Conservation (phyloP, 2,797 vertebrate species). For the Psittacula echo region DNA sequence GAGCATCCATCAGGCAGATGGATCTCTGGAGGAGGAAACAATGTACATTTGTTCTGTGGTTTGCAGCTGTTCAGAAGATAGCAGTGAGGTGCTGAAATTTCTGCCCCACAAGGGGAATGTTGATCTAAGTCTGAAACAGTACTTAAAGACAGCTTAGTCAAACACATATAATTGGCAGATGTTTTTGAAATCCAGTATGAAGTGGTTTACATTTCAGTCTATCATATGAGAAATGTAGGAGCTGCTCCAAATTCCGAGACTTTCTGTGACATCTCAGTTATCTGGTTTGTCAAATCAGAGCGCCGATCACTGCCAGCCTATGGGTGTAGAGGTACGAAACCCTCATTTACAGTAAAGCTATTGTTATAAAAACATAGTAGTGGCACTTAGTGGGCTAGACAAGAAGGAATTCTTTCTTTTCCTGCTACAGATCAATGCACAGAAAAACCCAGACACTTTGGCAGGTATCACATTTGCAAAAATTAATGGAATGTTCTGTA, state of each 20-base stretch:
- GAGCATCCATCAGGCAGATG: neutral
- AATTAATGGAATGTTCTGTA: neutral
- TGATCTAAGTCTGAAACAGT: constrained; percentile 22
- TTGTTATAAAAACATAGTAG: neutral
- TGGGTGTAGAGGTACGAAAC: neutral
- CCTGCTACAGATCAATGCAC: neutral
- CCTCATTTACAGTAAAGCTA: neutral
- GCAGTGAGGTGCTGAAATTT: constrained; percentile 48
- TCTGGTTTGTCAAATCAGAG: constrained; percentile 7
- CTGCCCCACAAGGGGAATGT: constrained; percentile 3
- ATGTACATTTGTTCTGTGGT: neutral
- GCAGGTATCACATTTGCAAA: neutral
- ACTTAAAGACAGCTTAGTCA: constrained; percentile 26
- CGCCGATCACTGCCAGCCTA: neutral
- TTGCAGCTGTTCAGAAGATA: constrained; percentile 43
- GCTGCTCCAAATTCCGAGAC: neutral
- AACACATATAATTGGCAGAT: constrained; percentile 30
- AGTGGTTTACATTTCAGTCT: constrained; percentile 28
- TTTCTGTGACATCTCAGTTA: constrained; percentile 10
- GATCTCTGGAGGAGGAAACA: constrained; percentile 5
- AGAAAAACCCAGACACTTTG: neutral
- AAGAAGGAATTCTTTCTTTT: neutral
- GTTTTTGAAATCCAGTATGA: constrained; percentile 9
- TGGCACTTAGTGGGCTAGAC: neutral
- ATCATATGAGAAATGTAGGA: neutral